A percentile compares a stretch with the other conserved stretches of the same genome.
Conservation (phyloP, 2,888 invertebrate species). For the Thymelicus acteon region DNA sequence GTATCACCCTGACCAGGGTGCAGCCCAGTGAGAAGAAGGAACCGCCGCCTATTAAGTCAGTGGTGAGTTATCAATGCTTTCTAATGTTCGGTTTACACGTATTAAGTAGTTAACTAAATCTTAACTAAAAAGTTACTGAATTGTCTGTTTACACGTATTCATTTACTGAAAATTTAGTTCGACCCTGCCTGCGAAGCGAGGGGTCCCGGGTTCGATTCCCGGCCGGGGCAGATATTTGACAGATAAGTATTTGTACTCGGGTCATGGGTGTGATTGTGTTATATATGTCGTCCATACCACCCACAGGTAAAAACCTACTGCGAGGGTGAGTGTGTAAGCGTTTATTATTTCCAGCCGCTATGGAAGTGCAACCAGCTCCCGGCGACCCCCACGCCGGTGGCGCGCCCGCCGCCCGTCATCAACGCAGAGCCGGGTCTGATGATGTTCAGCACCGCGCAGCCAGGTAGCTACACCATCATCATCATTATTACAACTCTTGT, state of each 20-base stretch:
- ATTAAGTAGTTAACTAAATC: no score
- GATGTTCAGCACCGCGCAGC: constrained; percentile 60
- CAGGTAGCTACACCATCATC: constrained; percentile 47
- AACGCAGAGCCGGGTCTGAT: constrained; percentile 70
- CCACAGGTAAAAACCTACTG: no score
- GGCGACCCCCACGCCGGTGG: constrained; percentile 70
- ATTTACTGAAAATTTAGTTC: background rate
- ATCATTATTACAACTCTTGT: background rate
- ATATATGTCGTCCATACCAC: no score
- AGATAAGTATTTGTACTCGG: no score
- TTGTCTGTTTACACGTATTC: no score
- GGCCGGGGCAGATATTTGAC: constrained; percentile 1
- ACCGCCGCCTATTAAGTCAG: constrained; percentile 67
- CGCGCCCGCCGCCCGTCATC: constrained; percentile 74
- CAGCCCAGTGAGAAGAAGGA: constrained; percentile 81
- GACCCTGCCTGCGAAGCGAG: no score
- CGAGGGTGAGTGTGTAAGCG: no score
- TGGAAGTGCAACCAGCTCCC: constrained; percentile 69
- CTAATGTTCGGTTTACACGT: no score
- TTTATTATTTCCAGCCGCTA: constrained; percentile 59
- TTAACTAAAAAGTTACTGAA: no score
- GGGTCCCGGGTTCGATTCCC: constrained; percentile 4
- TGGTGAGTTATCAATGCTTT: constrained; percentile 58
- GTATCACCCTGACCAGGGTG: constrained; percentile 91
- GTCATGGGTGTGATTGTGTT: no score